phyloP scores from a whole-genome alignment of 1,140 invertebrate genomes.

The Phortica variegata region DNA sequence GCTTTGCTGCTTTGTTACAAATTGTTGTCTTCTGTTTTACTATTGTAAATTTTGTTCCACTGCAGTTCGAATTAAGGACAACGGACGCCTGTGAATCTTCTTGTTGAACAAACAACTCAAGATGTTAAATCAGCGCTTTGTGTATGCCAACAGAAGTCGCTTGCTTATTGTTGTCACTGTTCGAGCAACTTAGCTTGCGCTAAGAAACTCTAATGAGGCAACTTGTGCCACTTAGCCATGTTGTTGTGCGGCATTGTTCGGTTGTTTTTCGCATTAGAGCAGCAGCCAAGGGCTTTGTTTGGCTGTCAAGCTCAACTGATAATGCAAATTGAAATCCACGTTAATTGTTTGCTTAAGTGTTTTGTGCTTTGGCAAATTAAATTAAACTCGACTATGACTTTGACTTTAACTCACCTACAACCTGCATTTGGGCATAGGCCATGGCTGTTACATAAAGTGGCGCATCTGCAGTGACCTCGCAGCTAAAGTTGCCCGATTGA shows the following conservation, averaged over 20 bases:
- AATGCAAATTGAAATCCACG: constrained; percentile 7
- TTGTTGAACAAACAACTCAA: neutral
- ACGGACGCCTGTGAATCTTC: no score
- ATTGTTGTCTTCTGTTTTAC: no score
- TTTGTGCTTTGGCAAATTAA: neutral
- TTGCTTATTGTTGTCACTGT: constrained; percentile 2
- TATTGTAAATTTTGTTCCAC: no score
- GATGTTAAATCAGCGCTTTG: no score
- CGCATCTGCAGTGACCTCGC: constrained; percentile 81
- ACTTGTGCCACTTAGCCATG: neutral
- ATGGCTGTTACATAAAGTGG: constrained; percentile 72
- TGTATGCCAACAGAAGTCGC: no score
- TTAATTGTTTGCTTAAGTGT: neutral
- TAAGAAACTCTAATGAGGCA: neutral
- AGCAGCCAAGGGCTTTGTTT: neutral
- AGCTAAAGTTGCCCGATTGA: constrained; percentile 79
- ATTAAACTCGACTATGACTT: no score
- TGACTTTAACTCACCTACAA: constrained; percentile 69
- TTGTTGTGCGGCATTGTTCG: neutral
- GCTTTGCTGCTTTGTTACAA: no score
- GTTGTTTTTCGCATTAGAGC: neutral
- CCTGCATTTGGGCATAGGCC: constrained; percentile 67
- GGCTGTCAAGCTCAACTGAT: constrained; percentile 11
- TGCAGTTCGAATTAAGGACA: no score
- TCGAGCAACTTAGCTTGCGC: constrained; percentile 1